Base-by-base conservation (phyloP, 2,113 vertebrate species). In the Montifringilla adamsi region DNA sequence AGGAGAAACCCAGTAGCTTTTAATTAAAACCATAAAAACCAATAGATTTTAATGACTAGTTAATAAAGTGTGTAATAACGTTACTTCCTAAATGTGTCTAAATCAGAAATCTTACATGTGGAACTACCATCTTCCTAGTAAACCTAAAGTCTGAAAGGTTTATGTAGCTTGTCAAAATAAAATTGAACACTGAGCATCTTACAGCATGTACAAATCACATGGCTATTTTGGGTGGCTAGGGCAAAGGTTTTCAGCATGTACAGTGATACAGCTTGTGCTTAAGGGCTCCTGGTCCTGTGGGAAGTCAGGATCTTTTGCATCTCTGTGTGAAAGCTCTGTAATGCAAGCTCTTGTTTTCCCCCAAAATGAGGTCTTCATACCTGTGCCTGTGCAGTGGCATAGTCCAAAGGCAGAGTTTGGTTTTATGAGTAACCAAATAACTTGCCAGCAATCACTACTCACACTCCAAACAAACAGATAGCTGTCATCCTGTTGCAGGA, bases 61-160 rank as follows among this genome's bases (percentile, higher is more conserved):
- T 94, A 88, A 88, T 79, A 81, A 89, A 87, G 10, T 72, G 62
- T 87, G 31, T 35, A 84, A 95, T 80, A 86, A 91, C 27, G 5
- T 77, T 93, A 39, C 75, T 92, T 81, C 64, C 67, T 86, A 83
- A 35, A 62, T 53, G n/a, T 41, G 7, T 62, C 46, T 88, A 88
- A 95, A 67, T 72, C 28, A 37, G 53, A 93, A 93, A 69, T 58
- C 27, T 78, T 62, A 9, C 13, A 33, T 33, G 15, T 85, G 41
- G n/a, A 95, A 56, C 49, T 20, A 67, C 20, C 5, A 3, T 76
- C 24, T 64, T 94, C 17, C 31, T 64, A 20, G 28, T 39, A 50
- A 91, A 76, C n/a, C 26, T 83, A 72, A 90, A 90, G 79, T 49
- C 33, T 62, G 66, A 69, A 53, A 87, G 22, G 15, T 94, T 88